These are phyloP conservation scores for Anniella stebbinsi DNA, from an alignment of 2,797 vertebrate species.

Conservation along the genomic window DNA sequence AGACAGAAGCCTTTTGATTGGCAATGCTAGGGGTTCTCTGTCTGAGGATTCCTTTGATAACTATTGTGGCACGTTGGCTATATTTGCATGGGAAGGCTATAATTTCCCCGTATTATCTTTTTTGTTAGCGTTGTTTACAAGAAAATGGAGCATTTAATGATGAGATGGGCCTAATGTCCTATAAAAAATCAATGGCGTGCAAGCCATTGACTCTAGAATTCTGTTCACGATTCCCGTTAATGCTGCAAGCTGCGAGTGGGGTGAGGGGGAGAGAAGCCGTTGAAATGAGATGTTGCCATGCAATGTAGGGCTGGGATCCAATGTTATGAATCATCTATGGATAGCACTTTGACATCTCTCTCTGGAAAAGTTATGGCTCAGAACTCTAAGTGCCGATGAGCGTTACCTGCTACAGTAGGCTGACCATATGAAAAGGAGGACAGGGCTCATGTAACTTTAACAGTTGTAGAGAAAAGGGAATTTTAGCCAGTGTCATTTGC, in stretches of 20 bases:
- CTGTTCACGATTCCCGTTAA: slow-evolving; percentile 69
- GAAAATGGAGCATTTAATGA: slow-evolving; percentile 75
- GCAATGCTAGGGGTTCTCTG: no score
- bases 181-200: slow-evolving; percentile 62
- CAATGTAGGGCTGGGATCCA: neutral
- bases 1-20: no score
- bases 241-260: slow-evolving; percentile 19
- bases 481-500: no score
- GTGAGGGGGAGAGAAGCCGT: neutral
- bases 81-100: slow-evolving; percentile 55
- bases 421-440: no score
- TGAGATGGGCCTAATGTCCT: slow-evolving; percentile 72
- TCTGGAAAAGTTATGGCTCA: slow-evolving; percentile 29
- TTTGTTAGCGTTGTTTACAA: slow-evolving; percentile 73
- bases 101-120: slow-evolving; percentile 70
- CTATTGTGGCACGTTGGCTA: slow-evolving; percentile 21
- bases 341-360: slow-evolving; percentile 3
- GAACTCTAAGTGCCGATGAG: slow-evolving; percentile 32
- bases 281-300: slow-evolving; percentile 23
- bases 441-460: no score
- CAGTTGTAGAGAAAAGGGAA: no score
- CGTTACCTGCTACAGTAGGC: no score
- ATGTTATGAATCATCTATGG: slow-evolving; percentile 29
- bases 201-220: slow-evolving; percentile 61
- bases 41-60: neutral